phyloP scores from a whole-genome alignment of 2,888 invertebrate species.

The Antheraea assamensis region DNA sequence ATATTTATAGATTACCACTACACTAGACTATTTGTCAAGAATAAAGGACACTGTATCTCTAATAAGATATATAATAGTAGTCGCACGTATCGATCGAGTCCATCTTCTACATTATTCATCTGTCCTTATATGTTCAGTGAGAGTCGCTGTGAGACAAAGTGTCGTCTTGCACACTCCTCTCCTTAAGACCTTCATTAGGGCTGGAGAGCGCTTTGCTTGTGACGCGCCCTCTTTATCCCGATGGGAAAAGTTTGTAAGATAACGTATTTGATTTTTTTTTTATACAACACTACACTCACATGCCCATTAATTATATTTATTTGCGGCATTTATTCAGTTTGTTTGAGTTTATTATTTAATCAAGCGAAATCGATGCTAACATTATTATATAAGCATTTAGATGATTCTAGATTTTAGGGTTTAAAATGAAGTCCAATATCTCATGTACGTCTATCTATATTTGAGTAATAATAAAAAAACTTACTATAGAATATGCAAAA shows the following conservation, averaged over 20 bases:
- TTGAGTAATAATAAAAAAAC: background rate
- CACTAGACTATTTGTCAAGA: background rate
- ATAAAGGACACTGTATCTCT: background rate
- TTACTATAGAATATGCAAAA: background rate
- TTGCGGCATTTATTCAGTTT: background rate
- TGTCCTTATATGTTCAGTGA: conserved; percentile 38
- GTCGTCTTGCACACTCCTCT: conserved; percentile 34
- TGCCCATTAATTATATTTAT: background rate
- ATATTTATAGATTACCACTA: no score
- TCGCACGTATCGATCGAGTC: background rate
- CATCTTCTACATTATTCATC: conserved; percentile 50
- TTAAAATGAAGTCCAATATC: background rate
- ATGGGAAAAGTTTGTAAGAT: conserved; percentile 9
- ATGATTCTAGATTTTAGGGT: background rate
- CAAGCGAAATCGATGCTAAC: no score
- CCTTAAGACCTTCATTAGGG: conserved; percentile 61
- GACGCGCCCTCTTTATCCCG: conserved; percentile 31
- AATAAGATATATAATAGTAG: background rate
- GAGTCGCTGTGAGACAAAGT: conserved; percentile 62
- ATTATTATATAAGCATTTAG: background rate
- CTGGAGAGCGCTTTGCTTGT: conserved; percentile 41
- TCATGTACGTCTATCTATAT: background rate
- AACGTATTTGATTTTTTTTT: background rate
- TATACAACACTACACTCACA: background rate
- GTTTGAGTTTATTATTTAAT: background rate